Evolutionary conservation across 2,888 invertebrate genomes (phyloP).

Genomic region (Desoria tigrina): DNA sequence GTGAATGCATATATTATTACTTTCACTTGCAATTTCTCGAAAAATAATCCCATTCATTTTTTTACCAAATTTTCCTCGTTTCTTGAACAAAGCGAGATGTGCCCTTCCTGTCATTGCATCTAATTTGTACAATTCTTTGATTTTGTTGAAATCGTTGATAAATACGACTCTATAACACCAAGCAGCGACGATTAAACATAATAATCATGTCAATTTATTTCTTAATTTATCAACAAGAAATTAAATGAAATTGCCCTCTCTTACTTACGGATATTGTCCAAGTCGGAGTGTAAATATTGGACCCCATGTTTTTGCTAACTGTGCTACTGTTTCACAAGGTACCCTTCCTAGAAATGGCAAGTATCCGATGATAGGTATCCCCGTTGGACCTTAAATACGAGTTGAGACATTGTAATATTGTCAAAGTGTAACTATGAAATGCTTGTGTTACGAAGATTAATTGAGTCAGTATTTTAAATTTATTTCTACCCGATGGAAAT

Average conservation of each 20-base stretch:
- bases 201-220: too few species aligned
- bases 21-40: neutral
- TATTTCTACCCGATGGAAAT: constrained; percentile 24
- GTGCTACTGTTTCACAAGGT: constrained; percentile 42
- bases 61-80: constrained; percentile 43
- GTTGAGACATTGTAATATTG: constrained; percentile 12
- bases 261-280: constrained; percentile 42
- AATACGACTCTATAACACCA: constrained; percentile 46
- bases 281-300: constrained; percentile 43
- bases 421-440: neutral
- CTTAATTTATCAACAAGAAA: too few species aligned
- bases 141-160: constrained; percentile 42
- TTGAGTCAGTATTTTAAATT: neutral
- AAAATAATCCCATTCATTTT: neutral
- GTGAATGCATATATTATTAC: neutral
- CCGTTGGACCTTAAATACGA: constrained; percentile 47
- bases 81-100: constrained; percentile 41
- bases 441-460: neutral
- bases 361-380: constrained; percentile 49
- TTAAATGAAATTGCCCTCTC: too few species aligned
- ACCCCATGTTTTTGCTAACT: constrained; percentile 45
- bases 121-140: constrained; percentile 44
- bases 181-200: too few species aligned
- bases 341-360: constrained; percentile 48
- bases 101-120: constrained; percentile 46